Conservation (phyloP, 2,888 invertebrate genomes). For the Lymantria monacha region DNA sequence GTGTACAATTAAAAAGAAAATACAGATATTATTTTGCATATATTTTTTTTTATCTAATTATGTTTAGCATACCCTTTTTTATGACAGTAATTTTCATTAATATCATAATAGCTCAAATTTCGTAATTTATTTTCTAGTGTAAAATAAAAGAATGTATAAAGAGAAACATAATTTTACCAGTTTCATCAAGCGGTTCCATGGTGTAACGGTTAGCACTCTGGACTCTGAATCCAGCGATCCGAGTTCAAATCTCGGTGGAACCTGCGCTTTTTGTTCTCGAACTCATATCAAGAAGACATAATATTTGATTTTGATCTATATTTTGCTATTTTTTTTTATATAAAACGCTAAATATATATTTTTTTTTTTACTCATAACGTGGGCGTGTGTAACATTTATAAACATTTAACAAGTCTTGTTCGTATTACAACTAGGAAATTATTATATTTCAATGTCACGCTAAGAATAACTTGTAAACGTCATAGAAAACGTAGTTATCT, state of each 20-base stretch:
- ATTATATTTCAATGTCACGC: neutral
- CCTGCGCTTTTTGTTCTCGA: slow-evolving; percentile 60
- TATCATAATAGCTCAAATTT: too few relatives aligned
- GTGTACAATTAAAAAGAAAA: too few relatives aligned
- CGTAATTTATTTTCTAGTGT: too few relatives aligned
- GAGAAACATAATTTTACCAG: slow-evolving; percentile 19
- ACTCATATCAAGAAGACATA: neutral
- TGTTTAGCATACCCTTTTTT: too few relatives aligned
- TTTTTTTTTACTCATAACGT: neutral
- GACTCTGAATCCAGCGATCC: slow-evolving; percentile 92
- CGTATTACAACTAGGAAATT: neutral
- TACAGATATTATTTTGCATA: too few relatives aligned
- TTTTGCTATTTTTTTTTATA: neutral
- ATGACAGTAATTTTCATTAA: too few relatives aligned
- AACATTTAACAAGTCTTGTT: neutral
- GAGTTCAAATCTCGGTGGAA: slow-evolving; percentile 92
- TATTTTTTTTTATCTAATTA: too few relatives aligned
- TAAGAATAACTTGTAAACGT: neutral
- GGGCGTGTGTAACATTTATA: neutral
- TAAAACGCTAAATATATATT: neutral
- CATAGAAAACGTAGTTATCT: neutral
- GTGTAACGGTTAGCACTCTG: slow-evolving; percentile 90
- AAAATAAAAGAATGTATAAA: too few relatives aligned
- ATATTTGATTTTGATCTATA: neutral
- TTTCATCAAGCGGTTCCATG: slow-evolving; percentile 59